phyloP scores from a whole-genome alignment of 2,113 vertebrate genomes.

The Scortum barcoo region DNA sequence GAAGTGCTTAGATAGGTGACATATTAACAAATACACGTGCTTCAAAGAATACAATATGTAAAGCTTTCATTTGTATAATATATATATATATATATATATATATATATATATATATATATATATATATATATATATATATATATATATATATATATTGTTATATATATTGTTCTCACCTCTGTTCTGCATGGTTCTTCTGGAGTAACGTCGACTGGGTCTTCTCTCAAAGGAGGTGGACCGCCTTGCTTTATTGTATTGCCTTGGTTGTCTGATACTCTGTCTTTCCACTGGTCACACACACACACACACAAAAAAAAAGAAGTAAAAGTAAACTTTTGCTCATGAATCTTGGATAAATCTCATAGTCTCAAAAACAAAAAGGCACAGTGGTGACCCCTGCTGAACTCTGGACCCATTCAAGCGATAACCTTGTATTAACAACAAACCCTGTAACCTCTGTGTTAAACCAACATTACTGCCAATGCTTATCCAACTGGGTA shows the following conservation, averaged over 20 bases:
- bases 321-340: not conserved
- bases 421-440: conserved; percentile 62
- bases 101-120: too few relatives aligned
- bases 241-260: conserved; percentile 93
- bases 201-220: conserved; percentile 96
- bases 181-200: conserved; percentile 90
- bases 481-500: conserved; percentile 64
- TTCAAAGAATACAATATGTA: not conserved
- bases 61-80: too few relatives aligned
- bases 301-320: conserved; percentile 2
- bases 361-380: conserved; percentile 15
- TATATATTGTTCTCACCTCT: conserved; percentile 89
- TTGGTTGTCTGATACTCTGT: conserved; percentile 99
- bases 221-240: conserved; percentile 96
- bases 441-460: conserved; percentile 72
- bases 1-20: conserved; percentile 3
- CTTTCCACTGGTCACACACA: conserved; percentile 87
- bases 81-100: too few relatives aligned
- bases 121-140: too few relatives aligned
- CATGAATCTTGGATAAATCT: not conserved
- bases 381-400: conserved; percentile 46
- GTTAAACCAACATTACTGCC: conserved; percentile 68
- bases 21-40: not conserved
- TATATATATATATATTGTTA: too few relatives aligned
- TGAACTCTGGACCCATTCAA: conserved; percentile 68